Evolutionary conservation across 1,140 invertebrate species (phyloP), one percentile per base, ranked within the genome.

Genomic region (Globodera ellingtonae): DNA sequence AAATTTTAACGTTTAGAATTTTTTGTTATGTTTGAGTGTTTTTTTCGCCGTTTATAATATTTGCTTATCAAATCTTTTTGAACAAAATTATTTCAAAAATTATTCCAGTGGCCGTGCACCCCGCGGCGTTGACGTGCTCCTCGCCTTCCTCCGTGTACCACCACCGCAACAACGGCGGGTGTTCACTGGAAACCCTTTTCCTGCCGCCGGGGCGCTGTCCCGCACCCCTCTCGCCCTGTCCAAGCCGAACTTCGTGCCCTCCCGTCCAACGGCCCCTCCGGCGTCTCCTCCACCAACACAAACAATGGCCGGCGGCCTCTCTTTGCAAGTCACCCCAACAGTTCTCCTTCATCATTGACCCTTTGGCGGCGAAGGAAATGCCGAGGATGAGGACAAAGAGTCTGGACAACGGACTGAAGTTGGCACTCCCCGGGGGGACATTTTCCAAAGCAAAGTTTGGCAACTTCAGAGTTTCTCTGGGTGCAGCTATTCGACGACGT

Each of bases 391-490:
- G 79, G 47, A 81, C 82, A 15, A 85, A 85, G 65, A 83, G 82
- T 72, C 70, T 85, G 50, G 82, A 83, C 52, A 85, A 83, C 70
- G 77, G 70, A 46, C 71, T 47, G 7, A 86, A 73, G 82, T 83
- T 66, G 48, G 47, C 71, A 18, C 13, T n/a, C 35, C 66, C 6
- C 73, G 56, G 15, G 56, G 15, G 13, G 5, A 10, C 56, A 62
- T 18, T 13, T 13, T 13, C 35, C 3, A 62, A 62, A 6, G 56
- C 18, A 35, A 35, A 35, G 35, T 35, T 35, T 35, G 35, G 56
- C 47, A 9, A 44, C 13, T 79, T 79, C 62, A 66, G 67, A 62
- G 13, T 79, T 79, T 46, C 69, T 21, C 46, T 35, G n/a, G 47
- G 48, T 9, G 35, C 65, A 35, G 56, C 73, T 35, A 56, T 75